Percentiles rank a stretch among this genome's conserved stretches.
Conservation (phyloP, 2,888 invertebrate genomes). For the Timema cristinae region DNA sequence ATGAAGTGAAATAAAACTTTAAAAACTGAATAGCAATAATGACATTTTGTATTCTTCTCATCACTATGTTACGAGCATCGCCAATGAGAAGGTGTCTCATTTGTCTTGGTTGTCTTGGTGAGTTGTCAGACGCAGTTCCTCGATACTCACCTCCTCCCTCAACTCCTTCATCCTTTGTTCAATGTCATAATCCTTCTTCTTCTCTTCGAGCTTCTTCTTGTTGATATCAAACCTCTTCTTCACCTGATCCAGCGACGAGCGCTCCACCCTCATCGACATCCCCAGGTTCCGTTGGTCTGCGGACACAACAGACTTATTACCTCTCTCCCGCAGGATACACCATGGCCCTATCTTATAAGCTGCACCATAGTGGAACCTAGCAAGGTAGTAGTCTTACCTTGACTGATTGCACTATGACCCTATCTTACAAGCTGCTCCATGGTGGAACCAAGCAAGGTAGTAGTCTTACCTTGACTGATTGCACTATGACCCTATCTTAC, state of each 20-base stretch:
- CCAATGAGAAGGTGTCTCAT: neutral
- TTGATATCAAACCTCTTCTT: conserved; percentile 89
- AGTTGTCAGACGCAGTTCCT: too few relatives aligned
- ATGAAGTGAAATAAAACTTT: too few relatives aligned
- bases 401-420: too few relatives aligned
- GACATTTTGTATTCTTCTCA: neutral
- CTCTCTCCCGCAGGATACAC: too few relatives aligned
- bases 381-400: too few relatives aligned
- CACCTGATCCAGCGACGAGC: conserved; percentile 90
- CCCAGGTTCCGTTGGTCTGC: conserved; percentile 93
- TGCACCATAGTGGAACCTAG: too few relatives aligned
- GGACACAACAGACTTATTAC: conserved; percentile 25
- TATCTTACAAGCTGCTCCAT: too few relatives aligned
- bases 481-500: too few relatives aligned
- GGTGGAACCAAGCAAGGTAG: too few relatives aligned
- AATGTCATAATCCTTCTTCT: conserved; percentile 93
- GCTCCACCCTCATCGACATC: conserved; percentile 98
- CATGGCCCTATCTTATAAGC: too few relatives aligned
- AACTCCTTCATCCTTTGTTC: conserved; percentile 86
- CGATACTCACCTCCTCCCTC: conserved; percentile 67
- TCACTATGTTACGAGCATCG: neutral
- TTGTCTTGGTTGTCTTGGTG: too few relatives aligned
- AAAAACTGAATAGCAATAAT: conserved; percentile 4
- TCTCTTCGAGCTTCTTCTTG: conserved; percentile 92
- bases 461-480: too few relatives aligned